These are phyloP conservation scores for Peromyscus nudipes DNA, from an alignment of 2,797 vertebrate species.

Conservation along the genomic window DNA sequence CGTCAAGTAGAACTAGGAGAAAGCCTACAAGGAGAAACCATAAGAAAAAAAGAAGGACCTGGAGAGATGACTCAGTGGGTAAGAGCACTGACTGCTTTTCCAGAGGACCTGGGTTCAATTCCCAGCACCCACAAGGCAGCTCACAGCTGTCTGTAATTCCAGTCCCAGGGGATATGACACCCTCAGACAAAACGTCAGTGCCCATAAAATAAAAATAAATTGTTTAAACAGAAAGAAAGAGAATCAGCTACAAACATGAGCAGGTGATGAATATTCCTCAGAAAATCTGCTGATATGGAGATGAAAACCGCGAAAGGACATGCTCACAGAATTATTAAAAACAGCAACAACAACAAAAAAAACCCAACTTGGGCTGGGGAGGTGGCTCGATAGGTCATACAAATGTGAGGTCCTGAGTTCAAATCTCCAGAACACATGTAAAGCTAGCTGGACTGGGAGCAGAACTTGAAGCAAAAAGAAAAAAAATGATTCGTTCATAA, in stretches of 20 bases:
- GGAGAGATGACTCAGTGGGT: neutral
- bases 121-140: neutral
- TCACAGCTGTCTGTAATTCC: neutral
- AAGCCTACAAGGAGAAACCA: neutral
- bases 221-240: neutral
- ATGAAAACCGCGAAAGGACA: neutral
- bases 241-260: neutral
- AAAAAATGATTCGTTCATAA: neutral
- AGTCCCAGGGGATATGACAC: neutral
- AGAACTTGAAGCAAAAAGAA: neutral
- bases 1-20: neutral
- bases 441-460: neutral
- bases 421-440: neutral
- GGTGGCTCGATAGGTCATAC: neutral
- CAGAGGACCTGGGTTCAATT: neutral
- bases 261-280: neutral
- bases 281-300: neutral
- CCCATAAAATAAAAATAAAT: neutral
- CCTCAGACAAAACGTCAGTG: neutral
- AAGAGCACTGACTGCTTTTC: neutral
- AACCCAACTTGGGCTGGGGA: neutral
- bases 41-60: neutral
- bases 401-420: neutral
- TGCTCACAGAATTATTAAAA: neutral
- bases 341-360: neutral